Evolutionary conservation across 2,888 invertebrate genomes (phyloP).

Genomic region (Pherbina coryleti): DNA sequence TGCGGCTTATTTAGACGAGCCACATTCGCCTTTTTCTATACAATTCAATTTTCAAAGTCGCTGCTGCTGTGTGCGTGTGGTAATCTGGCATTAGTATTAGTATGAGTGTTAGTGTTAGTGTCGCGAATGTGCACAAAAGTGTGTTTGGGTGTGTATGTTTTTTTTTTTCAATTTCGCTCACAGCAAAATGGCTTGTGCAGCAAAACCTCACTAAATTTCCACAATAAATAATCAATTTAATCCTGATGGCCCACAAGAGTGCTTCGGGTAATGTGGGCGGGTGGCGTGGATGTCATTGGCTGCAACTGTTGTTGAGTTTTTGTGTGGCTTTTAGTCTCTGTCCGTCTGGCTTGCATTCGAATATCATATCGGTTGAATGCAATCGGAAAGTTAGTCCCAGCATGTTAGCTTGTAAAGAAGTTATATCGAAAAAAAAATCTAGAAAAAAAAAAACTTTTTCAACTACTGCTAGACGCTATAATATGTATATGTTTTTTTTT

Average conservation of each 20-base stretch:
- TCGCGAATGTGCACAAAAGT: not conserved
- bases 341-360: not conserved
- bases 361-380: conserved; percentile 24
- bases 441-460: no score
- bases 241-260: conserved; percentile 26
- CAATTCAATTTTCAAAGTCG: conserved; percentile 27
- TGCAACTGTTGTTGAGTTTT: not conserved
- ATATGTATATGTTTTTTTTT: no score
- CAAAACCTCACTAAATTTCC: conserved; percentile 37
- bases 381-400: conserved; percentile 26
- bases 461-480: no score
- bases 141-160: not conserved
- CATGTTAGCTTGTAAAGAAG: conserved; percentile 8
- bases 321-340: not conserved
- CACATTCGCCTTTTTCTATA: conserved; percentile 4
- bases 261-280: not conserved
- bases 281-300: not conserved
- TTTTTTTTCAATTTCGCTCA: not conserved
- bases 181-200: conserved; percentile 3
- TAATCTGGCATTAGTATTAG: not conserved
- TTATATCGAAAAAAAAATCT: not conserved
- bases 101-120: not conserved
- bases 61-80: not conserved
- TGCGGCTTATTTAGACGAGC: conserved; percentile 15
- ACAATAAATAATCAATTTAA: conserved; percentile 46